These are phyloP conservation scores for Diploptera punctata DNA, from an alignment of 2,888 invertebrate species.

Conservation along the genomic window DNA sequence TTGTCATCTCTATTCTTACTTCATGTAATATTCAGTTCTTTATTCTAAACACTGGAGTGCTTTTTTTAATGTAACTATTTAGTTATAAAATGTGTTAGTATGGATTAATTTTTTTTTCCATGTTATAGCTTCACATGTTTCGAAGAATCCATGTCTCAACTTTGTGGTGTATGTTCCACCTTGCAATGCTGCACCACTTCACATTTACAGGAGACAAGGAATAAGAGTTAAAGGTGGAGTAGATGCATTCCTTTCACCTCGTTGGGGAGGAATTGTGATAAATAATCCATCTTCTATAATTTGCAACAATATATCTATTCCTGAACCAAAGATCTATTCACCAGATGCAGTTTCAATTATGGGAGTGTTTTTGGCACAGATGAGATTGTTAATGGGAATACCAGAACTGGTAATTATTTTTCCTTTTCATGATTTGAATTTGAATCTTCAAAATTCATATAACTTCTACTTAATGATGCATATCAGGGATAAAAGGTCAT, in stretches of 20 bases:
- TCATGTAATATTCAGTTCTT: no score
- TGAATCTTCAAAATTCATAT: no score
- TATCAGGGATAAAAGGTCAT: no score
- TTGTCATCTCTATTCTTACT: no score
- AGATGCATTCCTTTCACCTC: slow-evolving; percentile 80
- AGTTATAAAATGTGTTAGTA: no score
- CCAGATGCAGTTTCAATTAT: slow-evolving; percentile 70
- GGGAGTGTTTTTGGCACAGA: slow-evolving; percentile 78
- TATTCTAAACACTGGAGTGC: no score
- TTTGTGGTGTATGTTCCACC: slow-evolving; percentile 84
- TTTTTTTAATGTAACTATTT: no score
- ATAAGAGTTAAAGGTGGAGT: slow-evolving; percentile 55
- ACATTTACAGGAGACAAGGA: slow-evolving; percentile 67
- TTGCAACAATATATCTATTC: slow-evolving; percentile 27
- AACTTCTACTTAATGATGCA: no score
- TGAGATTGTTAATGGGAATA: slow-evolving; percentile 76
- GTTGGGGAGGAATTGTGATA: slow-evolving; percentile 91
- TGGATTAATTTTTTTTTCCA: no score
- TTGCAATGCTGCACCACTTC: slow-evolving; percentile 73
- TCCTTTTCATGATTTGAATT: background rate
- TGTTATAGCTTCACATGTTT: slow-evolving; percentile 73
- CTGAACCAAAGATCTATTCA: slow-evolving; percentile 54
- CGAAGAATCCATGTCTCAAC: slow-evolving; percentile 81
- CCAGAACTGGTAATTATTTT: slow-evolving; percentile 61
- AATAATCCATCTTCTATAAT: slow-evolving; percentile 65